A percentile compares a stretch with the other conserved stretches of the same genome.
phyloP scores from a whole-genome alignment of 2,797 vertebrate genomes.

The Pangasius larnaudii region DNA sequence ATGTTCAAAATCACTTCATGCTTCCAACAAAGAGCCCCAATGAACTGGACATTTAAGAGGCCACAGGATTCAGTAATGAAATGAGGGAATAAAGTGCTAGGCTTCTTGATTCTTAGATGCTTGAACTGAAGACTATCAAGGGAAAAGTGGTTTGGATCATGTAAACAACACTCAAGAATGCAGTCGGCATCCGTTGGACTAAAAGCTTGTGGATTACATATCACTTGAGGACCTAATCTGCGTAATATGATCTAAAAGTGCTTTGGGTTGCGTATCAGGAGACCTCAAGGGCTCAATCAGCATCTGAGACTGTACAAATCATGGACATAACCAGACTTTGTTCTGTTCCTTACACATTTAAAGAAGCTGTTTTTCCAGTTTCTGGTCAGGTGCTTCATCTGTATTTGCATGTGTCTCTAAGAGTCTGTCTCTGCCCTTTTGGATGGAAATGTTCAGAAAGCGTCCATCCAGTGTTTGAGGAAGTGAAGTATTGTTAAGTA shows the following conservation, averaged over 20 bases:
- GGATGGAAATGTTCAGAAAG: conserved; percentile 1
- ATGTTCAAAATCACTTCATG: background rate
- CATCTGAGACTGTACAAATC: background rate
- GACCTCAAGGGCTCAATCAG: background rate
- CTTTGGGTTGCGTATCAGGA: background rate
- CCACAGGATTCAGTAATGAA: background rate
- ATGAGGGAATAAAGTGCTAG: background rate
- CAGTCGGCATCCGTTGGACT: background rate
- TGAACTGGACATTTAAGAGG: background rate
- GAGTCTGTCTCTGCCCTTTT: background rate
- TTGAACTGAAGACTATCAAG: background rate
- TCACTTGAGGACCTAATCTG: background rate
- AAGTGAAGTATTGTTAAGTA: background rate
- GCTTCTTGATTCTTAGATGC: background rate
- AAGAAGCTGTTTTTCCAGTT: background rate
- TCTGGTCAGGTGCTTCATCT: conserved; percentile 14
- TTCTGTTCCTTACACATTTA: background rate
- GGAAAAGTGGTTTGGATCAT: background rate
- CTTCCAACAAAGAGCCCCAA: conserved; percentile 5
- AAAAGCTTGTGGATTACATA: background rate
- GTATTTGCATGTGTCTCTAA: conserved; percentile 31
- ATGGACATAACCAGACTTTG: background rate
- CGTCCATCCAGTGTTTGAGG: background rate
- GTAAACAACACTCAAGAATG: background rate
- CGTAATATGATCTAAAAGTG: background rate